Base-by-base conservation (phyloP, 2,113 vertebrate species). In the Nestor notabilis region DNA sequence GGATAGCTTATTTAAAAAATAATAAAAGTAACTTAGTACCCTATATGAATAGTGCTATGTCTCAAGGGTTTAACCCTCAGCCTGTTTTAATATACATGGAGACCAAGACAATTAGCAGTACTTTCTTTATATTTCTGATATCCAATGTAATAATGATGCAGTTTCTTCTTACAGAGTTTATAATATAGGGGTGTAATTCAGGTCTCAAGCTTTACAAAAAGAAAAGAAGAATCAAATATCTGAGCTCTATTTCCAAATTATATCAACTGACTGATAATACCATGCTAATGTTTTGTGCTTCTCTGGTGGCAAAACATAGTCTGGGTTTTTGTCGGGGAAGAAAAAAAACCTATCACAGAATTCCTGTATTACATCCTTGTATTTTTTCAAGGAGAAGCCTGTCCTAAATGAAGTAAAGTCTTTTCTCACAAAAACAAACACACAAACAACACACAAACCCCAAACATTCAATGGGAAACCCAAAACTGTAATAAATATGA, bases 381-480 rank as follows among this genome's bases (percentile, higher is more conserved):
- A 25, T 84, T 80, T 91, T 13, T 58, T 86, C 21, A 79, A 89
- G 44, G 15, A 72, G 86, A 89, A 80, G 5, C 2, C 12, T 53
- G 5, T 86, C n/a, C 9, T 69, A 79, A 76, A 46, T 12, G 11
- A 80, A 79, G 12, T 27, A 13, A 85, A 58, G 5, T 13, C 0
- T 68, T 74, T 53, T 41, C 19, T n/a, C 58, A 29, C 17, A 55
- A 75, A 69, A n/a, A 6, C 9, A 58, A 88, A 5, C 5, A 44
- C 60, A 11, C 3, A 74, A 52, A 60, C 14, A 37, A 5, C 13
- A 52, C 1, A 12, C 10, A 28, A 46, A n/a, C 1, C 3, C 7
- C 9, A 44, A 76, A 68, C 2, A 18, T 60, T 92, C 33, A 46
- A 4, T 83, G 29, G 17, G 17, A 83, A 89, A 15, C 8, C 3